These are phyloP conservation scores for Ptyas mucosa DNA, from an alignment of 2,113 vertebrate species.

Conservation along the genomic window DNA sequence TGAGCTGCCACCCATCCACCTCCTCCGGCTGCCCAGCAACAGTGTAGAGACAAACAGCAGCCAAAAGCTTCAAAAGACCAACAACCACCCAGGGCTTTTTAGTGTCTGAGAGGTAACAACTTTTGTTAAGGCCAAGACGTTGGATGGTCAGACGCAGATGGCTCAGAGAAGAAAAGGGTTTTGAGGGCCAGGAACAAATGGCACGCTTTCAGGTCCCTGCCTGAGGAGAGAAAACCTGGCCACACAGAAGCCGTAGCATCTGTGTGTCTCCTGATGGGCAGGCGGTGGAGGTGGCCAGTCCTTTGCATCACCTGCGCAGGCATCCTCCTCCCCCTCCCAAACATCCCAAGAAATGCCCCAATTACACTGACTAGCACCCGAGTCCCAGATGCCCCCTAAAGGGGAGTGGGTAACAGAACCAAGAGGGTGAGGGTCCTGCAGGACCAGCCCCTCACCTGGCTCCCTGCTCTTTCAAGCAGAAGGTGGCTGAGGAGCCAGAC, in stretches of 20 bases:
- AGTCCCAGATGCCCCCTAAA: background rate
- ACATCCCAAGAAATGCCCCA: background rate
- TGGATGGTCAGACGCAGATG: background rate
- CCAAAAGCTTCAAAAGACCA: background rate
- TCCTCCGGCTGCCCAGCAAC: background rate
- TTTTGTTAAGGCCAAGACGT: background rate
- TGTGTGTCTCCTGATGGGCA: background rate
- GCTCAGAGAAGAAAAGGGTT: background rate
- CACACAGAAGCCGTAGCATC: background rate
- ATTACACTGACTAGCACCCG: background rate
- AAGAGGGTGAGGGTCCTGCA: background rate
- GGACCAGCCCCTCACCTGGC: background rate
- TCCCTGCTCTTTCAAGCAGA: background rate
- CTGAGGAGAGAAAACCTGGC: background rate
- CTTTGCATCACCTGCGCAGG: background rate
- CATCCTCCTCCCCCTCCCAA: background rate
- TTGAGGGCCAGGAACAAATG: background rate
- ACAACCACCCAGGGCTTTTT: background rate
- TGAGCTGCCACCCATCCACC: background rate
- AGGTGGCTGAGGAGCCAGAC: background rate
- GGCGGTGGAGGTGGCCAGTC: background rate
- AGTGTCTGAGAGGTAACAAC: background rate
- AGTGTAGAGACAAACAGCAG: background rate
- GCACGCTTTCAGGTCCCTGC: background rate
- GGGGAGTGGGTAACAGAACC: background rate